Evolutionary conservation across 2,797 vertebrate species (phyloP), one percentile per base, ranked within the genome.

Genomic region (Hippopotamyrus pictus): DNA sequence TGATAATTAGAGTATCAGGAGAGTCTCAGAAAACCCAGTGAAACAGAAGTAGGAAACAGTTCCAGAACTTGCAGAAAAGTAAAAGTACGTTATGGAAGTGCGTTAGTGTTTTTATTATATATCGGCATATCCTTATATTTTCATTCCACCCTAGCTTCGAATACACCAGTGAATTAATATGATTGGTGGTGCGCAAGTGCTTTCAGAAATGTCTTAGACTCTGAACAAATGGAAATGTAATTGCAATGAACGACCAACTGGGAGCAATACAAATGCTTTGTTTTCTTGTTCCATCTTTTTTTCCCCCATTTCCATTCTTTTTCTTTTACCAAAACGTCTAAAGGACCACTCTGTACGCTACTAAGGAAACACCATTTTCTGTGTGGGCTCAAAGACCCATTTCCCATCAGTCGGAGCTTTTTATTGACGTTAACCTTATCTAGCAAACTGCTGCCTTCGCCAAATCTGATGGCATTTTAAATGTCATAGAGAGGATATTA

Each of bases 1-100:
- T 88, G 90, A 59, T 53, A 84, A 86, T 89, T 86, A 84, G 3
- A 8, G 19, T 11, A 89, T 85, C 48, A 57, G 50, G 33, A 19
- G 82, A 33, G 85, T 57, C 85, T n/a, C 11, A 19, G 51, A 51
- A 86, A 69, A 85, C 54, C 54, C n/a, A 37, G 33, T 29, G 57
- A 87, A 46, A 62, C 41, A 25, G 17, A 57, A n/a, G 17, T 29
- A 22, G 44, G 37, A 62, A 87, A 87, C 7, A n/a, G 7, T 54
- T 62, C 54, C 57, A 53, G 50, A 12, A 86, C 25, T 46, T 11
- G 17, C 54, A 83, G 19, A 83, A 44, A 57, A 87, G 33, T 22
- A 44, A 25, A 87, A 88, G 7, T 48, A 14, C 5, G 11, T 48
- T 46, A 65, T 5, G 54, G n/a, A 22, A 62, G 86, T 48, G n/a